phyloP scores from a whole-genome alignment of 2,797 vertebrate genomes.

The Lates japonicus region DNA sequence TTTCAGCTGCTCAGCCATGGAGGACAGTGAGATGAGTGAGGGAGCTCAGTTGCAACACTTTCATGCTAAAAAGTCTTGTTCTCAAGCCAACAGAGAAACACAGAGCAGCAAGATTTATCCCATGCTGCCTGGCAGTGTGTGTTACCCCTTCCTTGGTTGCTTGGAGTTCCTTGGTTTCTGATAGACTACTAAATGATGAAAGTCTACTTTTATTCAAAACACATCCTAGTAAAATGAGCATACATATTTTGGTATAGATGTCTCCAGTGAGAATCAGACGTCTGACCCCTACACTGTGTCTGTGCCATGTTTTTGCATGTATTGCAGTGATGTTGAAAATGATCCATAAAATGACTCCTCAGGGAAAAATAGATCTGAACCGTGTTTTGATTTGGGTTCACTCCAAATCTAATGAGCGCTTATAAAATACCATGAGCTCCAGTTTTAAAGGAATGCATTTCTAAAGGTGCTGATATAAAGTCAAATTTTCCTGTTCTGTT shows the following conservation, averaged over 20 bases:
- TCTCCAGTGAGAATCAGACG: constrained; percentile 5
- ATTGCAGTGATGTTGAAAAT: constrained; percentile 36
- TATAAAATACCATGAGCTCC: constrained; percentile 14
- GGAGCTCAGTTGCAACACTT: constrained; percentile 48
- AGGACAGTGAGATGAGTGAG: constrained; percentile 35
- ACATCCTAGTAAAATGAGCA: neutral
- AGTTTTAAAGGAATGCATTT: constrained; percentile 21
- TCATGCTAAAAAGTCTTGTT: constrained; percentile 1
- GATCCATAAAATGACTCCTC: constrained; percentile 33
- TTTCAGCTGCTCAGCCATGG: constrained; percentile 19
- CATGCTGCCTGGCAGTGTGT: neutral
- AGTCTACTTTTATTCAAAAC: constrained; percentile 14
- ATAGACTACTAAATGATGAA: neutral
- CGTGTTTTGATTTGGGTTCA: constrained; percentile 11
- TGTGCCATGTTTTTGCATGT: constrained; percentile 22
- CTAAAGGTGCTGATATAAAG: constrained; percentile 18
- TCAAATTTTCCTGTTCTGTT: too few species aligned
- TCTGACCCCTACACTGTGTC: neutral
- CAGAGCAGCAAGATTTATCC: neutral
- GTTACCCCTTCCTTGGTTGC: neutral
- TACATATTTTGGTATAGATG: neutral
- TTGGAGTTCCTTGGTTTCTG: neutral
- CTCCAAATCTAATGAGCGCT: constrained; percentile 24
- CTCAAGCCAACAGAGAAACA: neutral
- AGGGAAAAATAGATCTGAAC: constrained; percentile 29